A percentile compares a stretch with the other conserved stretches of the same genome.
phyloP scores from a whole-genome alignment of 2,797 vertebrate genomes.

The Lacerta viridis region DNA sequence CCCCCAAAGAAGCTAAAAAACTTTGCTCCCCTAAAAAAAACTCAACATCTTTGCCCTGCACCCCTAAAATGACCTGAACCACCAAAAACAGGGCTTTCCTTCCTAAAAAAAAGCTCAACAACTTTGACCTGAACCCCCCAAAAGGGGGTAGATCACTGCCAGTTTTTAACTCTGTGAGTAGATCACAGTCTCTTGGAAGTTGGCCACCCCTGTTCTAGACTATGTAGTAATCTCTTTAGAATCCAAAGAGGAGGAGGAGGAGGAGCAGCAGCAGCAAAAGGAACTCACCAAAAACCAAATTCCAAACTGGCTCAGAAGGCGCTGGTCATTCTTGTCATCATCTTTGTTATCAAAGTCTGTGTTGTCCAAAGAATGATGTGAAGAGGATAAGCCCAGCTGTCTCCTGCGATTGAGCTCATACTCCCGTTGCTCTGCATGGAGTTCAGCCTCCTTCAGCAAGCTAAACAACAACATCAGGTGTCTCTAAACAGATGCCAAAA shows the following conservation, averaged over 20 bases:
- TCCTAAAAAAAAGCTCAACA: no score
- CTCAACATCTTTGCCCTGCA: no score
- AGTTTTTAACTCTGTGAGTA: no score
- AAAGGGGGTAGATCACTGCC: no score
- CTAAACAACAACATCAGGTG: constrained; percentile 74
- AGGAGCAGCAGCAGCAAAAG: neutral
- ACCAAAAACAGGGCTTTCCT: no score
- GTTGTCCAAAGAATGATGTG: constrained; percentile 97
- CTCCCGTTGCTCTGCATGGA: constrained; percentile 96
- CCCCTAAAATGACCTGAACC: no score
- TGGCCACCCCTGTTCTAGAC: no score
- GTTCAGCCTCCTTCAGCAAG: constrained; percentile 97
- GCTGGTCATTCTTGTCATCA: constrained; percentile 97
- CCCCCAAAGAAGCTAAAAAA: no score
- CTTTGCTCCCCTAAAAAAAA: no score
- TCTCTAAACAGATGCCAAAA: neutral
- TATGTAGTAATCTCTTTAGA: neutral
- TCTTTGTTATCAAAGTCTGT: constrained; percentile 99
- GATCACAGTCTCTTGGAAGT: no score
- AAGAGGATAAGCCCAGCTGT: constrained; percentile 96
- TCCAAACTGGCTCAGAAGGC: constrained; percentile 97
- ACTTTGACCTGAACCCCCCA: no score
- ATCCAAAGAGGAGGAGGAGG: constrained; percentile 1
- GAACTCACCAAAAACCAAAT: constrained; percentile 97
- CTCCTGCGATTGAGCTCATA: constrained; percentile 93